phyloP scores from a whole-genome alignment of 2,888 invertebrate species.

The Meta bourneti region DNA sequence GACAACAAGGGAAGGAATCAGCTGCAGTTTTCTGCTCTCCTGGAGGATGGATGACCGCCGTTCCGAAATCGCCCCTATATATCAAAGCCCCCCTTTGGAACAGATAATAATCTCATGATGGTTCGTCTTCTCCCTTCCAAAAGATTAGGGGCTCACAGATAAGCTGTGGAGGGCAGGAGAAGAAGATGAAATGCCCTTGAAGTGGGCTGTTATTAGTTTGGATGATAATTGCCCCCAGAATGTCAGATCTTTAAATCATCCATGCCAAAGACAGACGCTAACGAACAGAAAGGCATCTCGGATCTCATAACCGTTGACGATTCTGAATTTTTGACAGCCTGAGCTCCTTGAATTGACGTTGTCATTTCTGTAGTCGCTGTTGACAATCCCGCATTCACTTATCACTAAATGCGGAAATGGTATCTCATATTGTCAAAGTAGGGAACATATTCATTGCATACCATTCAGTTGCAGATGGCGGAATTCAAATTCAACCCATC shows the following conservation, averaged over 20 bases:
- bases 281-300: too few relatives aligned
- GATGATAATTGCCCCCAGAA: constrained; percentile 31
- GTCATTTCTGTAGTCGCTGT: too few relatives aligned
- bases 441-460: too few relatives aligned
- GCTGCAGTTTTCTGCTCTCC: constrained; percentile 56
- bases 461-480: too few relatives aligned
- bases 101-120: constrained; percentile 70
- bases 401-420: too few relatives aligned
- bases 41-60: constrained; percentile 53
- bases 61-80: constrained; percentile 61
- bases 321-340: too few relatives aligned
- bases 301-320: too few relatives aligned
- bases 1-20: constrained; percentile 39
- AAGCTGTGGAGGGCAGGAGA: constrained; percentile 44
- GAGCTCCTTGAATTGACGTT: too few relatives aligned
- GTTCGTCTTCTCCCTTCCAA: constrained; percentile 39
- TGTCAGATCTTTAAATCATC: constrained; percentile 55
- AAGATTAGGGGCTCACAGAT: constrained; percentile 59
- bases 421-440: too few relatives aligned
- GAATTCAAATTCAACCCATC: too few relatives aligned
- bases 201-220: constrained; percentile 43
- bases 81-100: constrained; percentile 55
- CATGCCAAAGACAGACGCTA: neutral
- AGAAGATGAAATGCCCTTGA: constrained; percentile 39
- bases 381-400: too few relatives aligned